Percentiles rank a stretch among this genome's conserved stretches.
phyloP scores from a whole-genome alignment of 2,888 invertebrate genomes.

The Trachelus stipa region DNA sequence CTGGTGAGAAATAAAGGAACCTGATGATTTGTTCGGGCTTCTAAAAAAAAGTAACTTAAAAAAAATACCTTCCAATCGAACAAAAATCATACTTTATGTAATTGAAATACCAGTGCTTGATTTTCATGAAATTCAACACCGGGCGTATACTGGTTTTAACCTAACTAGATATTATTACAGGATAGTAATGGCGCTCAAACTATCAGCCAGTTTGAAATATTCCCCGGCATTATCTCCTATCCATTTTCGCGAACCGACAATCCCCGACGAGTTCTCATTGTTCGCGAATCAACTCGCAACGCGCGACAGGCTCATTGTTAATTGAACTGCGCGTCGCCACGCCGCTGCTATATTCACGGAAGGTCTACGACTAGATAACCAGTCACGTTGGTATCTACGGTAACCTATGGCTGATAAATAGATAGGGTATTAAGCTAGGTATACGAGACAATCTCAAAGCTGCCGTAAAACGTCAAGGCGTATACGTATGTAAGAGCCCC shows the following conservation, averaged over 20 bases:
- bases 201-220: not conserved
- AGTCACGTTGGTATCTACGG: not conserved
- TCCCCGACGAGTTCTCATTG: slow-evolving; percentile 60
- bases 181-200: not conserved
- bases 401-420: too few species aligned
- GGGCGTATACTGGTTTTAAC: not conserved
- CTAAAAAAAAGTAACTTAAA: not conserved
- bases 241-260: not conserved
- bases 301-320: slow-evolving; percentile 58
- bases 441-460: not conserved
- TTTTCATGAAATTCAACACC: not conserved
- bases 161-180: not conserved
- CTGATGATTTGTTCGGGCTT: not conserved
- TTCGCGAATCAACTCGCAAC: slow-evolving; percentile 55
- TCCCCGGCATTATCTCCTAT: not conserved
- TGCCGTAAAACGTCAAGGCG: not conserved
- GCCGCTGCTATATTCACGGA: slow-evolving; percentile 47
- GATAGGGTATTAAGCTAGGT: not conserved
- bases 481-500: not conserved
- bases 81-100: not conserved
- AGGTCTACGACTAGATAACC: slow-evolving; percentile 15
- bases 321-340: slow-evolving; percentile 58
- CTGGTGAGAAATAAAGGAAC: not conserved
- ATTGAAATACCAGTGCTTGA: not conserved
- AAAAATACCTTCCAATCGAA: not conserved